These are phyloP conservation scores for Cygnus olor DNA, from an alignment of 2,797 vertebrate species.

Conservation along the genomic window DNA sequence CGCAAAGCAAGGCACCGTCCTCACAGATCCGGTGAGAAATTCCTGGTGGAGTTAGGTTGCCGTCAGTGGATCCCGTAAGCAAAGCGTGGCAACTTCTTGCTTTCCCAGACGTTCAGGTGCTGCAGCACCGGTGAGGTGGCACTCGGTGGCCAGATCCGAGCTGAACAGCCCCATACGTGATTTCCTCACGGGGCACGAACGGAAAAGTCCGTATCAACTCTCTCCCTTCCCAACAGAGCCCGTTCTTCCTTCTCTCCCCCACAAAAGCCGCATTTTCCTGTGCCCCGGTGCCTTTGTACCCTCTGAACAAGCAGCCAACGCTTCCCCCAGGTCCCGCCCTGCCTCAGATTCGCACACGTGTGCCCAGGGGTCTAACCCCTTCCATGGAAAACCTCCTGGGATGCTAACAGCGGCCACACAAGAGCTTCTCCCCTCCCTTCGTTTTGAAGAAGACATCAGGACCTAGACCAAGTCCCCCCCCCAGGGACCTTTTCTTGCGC, in stretches of 20 bases:
- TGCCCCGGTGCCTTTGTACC: neutral
- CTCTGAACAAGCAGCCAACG: neutral
- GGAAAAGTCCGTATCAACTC: neutral
- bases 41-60: neutral
- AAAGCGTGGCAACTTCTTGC: neutral
- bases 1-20: neutral
- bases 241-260: neutral
- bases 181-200: accelerated
- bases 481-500: neutral
- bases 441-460: neutral
- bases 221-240: neutral
- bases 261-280: neutral
- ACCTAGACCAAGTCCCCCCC: accelerated
- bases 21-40: neutral
- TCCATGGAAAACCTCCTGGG: accelerated
- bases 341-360: neutral
- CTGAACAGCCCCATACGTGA: neutral
- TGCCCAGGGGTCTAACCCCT: neutral
- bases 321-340: neutral
- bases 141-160: neutral
- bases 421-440: neutral
- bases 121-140: neutral
- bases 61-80: neutral
- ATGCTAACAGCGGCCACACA: neutral
- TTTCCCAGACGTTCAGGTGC: neutral